phyloP scores from a whole-genome alignment of 2,113 vertebrate species.

The Hemibates koningsi region DNA sequence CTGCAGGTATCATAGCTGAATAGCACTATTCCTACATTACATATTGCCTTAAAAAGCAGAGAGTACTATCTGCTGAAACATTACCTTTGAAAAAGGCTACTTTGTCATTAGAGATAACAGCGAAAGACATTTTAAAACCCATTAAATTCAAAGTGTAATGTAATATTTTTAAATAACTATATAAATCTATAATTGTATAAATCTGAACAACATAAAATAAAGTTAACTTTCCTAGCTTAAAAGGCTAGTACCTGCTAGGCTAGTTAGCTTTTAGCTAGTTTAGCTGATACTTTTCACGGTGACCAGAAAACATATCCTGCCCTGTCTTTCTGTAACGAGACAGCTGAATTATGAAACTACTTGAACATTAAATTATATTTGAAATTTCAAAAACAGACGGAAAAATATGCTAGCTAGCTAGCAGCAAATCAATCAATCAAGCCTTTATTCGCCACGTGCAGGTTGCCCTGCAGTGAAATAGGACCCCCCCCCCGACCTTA shows the following conservation, averaged over 20 bases:
- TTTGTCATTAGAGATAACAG: background rate
- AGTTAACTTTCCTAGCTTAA: background rate
- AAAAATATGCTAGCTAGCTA: background rate
- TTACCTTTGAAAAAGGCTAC: background rate
- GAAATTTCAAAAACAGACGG: accelerated
- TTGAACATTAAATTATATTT: background rate
- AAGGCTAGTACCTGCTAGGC: background rate
- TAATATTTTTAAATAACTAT: background rate
- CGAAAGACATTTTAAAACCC: accelerated
- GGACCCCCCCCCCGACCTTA: too few relatives aligned
- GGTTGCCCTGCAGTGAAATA: too few relatives aligned
- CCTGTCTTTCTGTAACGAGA: background rate
- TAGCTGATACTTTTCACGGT: background rate
- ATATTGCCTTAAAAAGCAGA: background rate
- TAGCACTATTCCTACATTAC: background rate
- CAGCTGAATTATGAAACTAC: background rate
- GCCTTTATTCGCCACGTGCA: too few relatives aligned
- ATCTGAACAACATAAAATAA: background rate
- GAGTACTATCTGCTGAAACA: background rate
- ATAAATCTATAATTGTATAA: background rate
- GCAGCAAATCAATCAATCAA: background rate
- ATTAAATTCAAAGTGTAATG: background rate
- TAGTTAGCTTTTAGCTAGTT: background rate
- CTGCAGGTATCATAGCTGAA: background rate
- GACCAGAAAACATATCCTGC: background rate